phyloP scores from a whole-genome alignment of 2,113 vertebrate genomes.

The Pteronura brasiliensis region DNA sequence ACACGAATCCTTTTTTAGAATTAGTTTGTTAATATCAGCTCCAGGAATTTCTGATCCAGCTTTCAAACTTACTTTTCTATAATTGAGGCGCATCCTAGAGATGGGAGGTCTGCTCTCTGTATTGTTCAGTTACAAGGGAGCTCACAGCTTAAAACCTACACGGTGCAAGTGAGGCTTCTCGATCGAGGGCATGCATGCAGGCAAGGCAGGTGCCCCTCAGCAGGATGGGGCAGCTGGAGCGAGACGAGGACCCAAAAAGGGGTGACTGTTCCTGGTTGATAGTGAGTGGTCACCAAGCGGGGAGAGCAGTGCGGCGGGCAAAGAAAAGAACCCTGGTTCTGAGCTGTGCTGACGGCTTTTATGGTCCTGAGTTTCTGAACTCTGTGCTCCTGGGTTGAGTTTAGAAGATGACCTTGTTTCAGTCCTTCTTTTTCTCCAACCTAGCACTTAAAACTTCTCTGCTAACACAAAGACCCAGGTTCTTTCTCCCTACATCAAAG shows the following conservation, averaged over 20 bases:
- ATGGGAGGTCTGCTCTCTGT: neutral
- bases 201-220: neutral
- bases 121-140: neutral
- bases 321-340: neutral
- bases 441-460: neutral
- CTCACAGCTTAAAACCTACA: neutral
- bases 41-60: neutral
- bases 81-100: neutral
- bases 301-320: neutral
- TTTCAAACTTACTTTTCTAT: neutral
- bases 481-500: constrained; percentile 18
- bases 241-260: too few species aligned
- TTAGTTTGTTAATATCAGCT: neutral
- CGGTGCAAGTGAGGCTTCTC: neutral
- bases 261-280: neutral
- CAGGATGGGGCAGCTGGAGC: neutral
- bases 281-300: neutral
- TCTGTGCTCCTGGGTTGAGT: neutral
- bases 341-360: neutral
- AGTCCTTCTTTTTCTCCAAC: neutral
- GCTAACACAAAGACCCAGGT: neutral
- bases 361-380: neutral
- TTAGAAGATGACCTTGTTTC: neutral
- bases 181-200: neutral
- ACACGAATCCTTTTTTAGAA: neutral